Conservation (phyloP, 2,113 vertebrate species). For the Cyrtonyx montezumae region DNA sequence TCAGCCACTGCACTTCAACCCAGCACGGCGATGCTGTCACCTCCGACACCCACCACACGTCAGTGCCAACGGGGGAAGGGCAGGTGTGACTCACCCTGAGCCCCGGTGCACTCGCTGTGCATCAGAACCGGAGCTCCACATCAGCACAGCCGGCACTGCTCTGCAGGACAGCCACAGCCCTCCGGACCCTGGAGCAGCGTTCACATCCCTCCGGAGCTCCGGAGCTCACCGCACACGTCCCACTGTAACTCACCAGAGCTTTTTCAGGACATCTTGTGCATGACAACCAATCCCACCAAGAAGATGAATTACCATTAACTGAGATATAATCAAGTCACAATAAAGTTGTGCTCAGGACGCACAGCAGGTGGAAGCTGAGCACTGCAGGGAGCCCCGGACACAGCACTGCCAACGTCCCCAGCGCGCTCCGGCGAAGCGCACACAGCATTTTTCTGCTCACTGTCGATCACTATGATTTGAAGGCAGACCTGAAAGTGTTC, state of each 20-base stretch:
- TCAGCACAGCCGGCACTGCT: not conserved
- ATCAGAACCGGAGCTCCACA: not conserved
- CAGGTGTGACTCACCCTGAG: not conserved
- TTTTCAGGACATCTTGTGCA: no score
- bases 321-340: not conserved
- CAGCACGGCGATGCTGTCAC: no score
- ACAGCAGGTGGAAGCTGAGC: not conserved
- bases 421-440: not conserved
- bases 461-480: not conserved
- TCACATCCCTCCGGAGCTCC: no score
- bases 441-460: not conserved
- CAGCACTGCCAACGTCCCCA: accelerated
- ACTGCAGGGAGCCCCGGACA: not conserved
- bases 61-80: not conserved
- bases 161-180: not conserved
- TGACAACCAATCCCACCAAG: not conserved
- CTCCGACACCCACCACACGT: no score
- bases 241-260: not conserved
- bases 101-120: not conserved
- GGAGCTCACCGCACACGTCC: not conserved
- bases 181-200: no score
- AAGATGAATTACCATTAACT: not conserved
- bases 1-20: no score
- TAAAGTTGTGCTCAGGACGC: not conserved
- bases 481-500: not conserved